Percentiles rank a stretch among this genome's conserved stretches.
Evolutionary conservation across 35 echinoderm and acorn worm species (phyloP).

Genomic region (Apostichopus parvimensis): DNA sequence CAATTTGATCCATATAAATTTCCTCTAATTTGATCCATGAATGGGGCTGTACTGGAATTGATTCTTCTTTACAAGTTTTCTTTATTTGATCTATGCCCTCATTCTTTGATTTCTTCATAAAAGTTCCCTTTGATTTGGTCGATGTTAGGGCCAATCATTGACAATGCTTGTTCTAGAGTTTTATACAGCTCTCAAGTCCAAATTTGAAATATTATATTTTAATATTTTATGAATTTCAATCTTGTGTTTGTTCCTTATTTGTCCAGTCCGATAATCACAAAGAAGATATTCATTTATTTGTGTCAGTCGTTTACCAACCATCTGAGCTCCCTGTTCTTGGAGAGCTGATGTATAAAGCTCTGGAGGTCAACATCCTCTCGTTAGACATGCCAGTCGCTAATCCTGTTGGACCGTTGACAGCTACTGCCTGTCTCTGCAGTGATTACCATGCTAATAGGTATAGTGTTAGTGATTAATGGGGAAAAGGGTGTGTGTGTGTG

Average conservation of each 20-base stretch:
- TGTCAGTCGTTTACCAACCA: constrained; percentile 50
- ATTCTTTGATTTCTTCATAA: too few species aligned
- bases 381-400: constrained; percentile 51
- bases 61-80: too few species aligned
- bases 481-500: too few species aligned
- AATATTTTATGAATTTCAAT: background rate
- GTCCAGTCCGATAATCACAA: background rate
- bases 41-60: too few species aligned
- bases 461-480: background rate
- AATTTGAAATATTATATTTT: background rate
- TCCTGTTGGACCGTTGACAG: constrained; percentile 10
- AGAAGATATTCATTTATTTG: constrained; percentile 61
- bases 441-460: background rate
- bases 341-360: constrained; percentile 54
- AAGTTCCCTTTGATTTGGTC: too few species aligned
- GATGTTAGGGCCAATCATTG: too few species aligned
- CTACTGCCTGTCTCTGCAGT: background rate
- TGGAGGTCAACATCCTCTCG: constrained; percentile 61
- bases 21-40: too few species aligned
- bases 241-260: background rate
- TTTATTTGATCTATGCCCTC: too few species aligned
- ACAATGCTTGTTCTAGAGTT: background rate
- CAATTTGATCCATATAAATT: too few species aligned
- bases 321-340: constrained; percentile 50
- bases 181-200: background rate